phyloP scores from a whole-genome alignment of 2,113 vertebrate species.

The Dipodomys spectabilis region DNA sequence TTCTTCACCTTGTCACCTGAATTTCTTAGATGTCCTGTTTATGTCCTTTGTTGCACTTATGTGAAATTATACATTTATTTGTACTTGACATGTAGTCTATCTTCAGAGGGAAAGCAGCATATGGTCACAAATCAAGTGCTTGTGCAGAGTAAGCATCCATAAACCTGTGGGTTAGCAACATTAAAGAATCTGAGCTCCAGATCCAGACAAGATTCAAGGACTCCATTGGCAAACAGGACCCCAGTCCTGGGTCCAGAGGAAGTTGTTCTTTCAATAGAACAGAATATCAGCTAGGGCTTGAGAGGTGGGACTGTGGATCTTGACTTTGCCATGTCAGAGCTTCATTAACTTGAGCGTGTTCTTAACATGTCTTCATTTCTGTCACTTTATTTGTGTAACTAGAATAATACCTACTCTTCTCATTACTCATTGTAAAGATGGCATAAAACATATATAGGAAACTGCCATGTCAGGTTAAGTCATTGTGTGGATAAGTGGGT shows the following conservation, averaged over 20 bases:
- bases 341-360: background rate
- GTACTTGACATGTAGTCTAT: background rate
- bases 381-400: constrained; percentile 33
- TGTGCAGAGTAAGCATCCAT: background rate
- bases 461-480: background rate
- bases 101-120: background rate
- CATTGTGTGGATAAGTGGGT: background rate
- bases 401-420: background rate
- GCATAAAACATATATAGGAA: background rate
- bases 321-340: background rate
- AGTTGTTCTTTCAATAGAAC: background rate
- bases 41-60: background rate
- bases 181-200: background rate
- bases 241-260: background rate
- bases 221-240: background rate
- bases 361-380: background rate
- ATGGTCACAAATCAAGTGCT: background rate
- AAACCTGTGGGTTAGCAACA: background rate
- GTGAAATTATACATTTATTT: background rate
- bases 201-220: background rate
- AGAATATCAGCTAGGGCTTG: background rate
- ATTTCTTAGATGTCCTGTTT: background rate
- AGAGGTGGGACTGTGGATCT: constrained; percentile 8
- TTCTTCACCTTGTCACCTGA: background rate
- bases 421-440: background rate